Percentiles rank a stretch among this genome's conserved stretches.
Evolutionary conservation across 2,888 invertebrate species (phyloP).

Genomic region (Macrophya alboannulata): DNA sequence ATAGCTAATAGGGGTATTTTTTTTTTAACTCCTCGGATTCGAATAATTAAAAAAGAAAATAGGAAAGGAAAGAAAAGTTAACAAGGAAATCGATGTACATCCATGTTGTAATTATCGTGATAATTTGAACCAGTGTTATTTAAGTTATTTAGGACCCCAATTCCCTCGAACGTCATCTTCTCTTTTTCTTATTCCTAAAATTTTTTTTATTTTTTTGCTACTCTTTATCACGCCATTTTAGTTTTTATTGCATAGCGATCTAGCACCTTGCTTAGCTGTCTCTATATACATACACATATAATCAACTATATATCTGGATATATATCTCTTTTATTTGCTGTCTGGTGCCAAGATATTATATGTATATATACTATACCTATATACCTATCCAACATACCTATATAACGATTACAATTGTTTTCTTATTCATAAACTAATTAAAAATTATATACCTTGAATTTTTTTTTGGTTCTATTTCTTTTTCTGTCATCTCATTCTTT

Average conservation of each 20-base stretch:
- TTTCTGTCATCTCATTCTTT: neutral
- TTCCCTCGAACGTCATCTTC: neutral
- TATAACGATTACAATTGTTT: constrained; percentile 23
- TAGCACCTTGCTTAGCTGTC: neutral
- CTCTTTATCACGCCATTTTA: neutral
- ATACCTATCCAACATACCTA: no score
- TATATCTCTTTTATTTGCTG: constrained; percentile 66
- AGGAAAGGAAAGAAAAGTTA: neutral
- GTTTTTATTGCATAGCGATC: constrained; percentile 1
- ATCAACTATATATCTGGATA: constrained; percentile 18
- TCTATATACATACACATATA: no score
- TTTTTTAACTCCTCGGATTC: neutral
- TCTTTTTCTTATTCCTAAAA: neutral
- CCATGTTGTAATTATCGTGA: neutral
- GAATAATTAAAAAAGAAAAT: neutral
- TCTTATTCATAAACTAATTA: constrained; percentile 52
- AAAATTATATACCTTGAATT: neutral
- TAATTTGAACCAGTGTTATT: neutral
- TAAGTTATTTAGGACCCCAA: neutral
- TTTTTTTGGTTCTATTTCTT: neutral
- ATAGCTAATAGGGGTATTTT: no score
- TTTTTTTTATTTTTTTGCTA: neutral
- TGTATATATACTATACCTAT: neutral
- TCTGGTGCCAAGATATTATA: constrained; percentile 66
- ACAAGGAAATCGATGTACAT: neutral